phyloP scores from a whole-genome alignment of 2,113 vertebrate genomes.

The Puma concolor region DNA sequence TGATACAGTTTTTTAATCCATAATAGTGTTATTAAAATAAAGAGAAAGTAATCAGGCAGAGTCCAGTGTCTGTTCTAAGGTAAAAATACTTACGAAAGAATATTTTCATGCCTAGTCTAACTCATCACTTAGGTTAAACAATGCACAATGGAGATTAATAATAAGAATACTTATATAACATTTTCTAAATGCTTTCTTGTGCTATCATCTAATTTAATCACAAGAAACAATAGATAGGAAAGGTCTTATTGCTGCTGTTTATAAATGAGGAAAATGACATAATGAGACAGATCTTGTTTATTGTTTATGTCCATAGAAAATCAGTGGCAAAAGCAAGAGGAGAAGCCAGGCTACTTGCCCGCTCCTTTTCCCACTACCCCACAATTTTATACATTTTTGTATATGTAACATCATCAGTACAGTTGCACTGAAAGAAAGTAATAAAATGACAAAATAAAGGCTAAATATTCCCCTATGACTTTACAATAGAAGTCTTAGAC shows the following conservation, averaged over 20 bases:
- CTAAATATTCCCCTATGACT: neutral
- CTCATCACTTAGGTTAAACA: neutral
- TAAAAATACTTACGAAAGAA: neutral
- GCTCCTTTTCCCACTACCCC: neutral
- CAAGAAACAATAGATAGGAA: neutral
- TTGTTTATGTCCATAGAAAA: neutral
- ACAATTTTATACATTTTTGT: neutral
- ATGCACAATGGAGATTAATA: neutral
- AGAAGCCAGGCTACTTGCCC: neutral
- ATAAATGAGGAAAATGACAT: neutral
- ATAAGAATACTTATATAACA: neutral
- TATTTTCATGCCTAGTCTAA: neutral
- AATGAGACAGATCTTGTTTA: neutral
- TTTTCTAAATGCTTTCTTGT: neutral
- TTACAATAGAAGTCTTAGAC: neutral
- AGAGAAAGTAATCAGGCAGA: neutral
- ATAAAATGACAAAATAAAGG: neutral
- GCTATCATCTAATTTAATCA: neutral
- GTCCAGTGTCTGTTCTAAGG: neutral
- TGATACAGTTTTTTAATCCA: neutral
- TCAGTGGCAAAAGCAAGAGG: neutral
- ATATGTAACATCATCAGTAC: neutral
- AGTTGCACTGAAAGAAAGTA: neutral
- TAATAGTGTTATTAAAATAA: constrained; percentile 24
- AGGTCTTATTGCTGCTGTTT: neutral